phyloP scores from a whole-genome alignment of 2,113 vertebrate species.

The Pedionomus torquatus region DNA sequence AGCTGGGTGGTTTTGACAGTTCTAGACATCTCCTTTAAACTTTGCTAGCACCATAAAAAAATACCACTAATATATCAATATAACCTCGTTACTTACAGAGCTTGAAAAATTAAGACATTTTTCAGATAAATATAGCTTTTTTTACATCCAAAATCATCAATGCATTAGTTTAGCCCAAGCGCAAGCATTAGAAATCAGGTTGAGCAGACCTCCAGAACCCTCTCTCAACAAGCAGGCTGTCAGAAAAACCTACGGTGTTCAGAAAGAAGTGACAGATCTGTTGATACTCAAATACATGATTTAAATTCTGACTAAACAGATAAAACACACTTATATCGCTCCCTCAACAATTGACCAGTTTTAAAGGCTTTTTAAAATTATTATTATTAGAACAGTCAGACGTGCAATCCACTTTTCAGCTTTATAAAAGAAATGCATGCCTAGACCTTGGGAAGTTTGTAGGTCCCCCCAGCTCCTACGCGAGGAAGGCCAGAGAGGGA shows the following conservation, averaged over 20 bases:
- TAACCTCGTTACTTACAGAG: neutral
- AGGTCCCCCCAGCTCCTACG: neutral
- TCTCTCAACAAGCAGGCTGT: neutral
- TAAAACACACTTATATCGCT: accelerated
- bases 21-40: neutral
- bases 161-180: neutral
- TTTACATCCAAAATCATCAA: neutral
- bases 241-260: accelerated
- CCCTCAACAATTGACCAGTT: neutral
- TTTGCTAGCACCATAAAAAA: neutral
- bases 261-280: neutral
- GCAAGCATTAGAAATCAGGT: neutral
- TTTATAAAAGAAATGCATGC: accelerated
- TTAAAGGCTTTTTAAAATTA: neutral
- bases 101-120: neutral
- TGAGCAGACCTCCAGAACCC: neutral
- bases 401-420: accelerated
- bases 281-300: accelerated
- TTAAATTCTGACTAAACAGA: neutral
- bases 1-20: neutral
- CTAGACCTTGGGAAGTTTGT: accelerated
- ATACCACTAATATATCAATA: neutral
- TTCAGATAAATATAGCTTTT: neutral
- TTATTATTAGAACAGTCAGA: neutral
- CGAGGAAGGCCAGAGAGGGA: neutral